Percentiles rank a stretch among this genome's conserved stretches.
Conservation (phyloP, 2,113 vertebrate genomes). For the Cyanoderma ruficeps region DNA sequence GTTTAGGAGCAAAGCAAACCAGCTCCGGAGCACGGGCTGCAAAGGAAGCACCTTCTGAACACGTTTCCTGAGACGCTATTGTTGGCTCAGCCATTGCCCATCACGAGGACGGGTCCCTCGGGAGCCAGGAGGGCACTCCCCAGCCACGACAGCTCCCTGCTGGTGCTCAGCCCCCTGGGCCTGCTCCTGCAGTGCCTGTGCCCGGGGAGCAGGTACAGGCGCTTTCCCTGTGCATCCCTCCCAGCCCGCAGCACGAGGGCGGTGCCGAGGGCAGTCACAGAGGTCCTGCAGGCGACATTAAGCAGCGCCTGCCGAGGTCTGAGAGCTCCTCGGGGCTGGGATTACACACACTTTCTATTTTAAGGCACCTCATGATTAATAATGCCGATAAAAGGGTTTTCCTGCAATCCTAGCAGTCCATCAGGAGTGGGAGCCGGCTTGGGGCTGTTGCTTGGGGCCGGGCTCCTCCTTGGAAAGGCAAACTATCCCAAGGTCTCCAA, state of each 20-base stretch:
- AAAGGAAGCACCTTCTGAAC: background rate
- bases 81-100: background rate
- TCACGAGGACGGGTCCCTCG: background rate
- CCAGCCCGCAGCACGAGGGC: fast-evolving
- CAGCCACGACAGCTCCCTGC: background rate
- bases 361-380: conserved; percentile 22
- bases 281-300: background rate
- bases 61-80: background rate
- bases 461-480: background rate
- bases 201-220: fast-evolving
- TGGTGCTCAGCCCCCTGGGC: background rate
- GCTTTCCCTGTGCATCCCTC: background rate
- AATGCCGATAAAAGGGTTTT: background rate
- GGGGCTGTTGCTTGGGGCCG: background rate
- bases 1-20: background rate
- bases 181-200: fast-evolving
- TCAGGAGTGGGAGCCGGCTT: background rate
- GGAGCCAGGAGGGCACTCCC: background rate
- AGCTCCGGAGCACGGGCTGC: background rate
- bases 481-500: background rate
- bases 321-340: background rate
- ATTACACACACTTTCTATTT: background rate
- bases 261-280: background rate
- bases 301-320: background rate
- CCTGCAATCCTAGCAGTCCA: background rate